Evolutionary conservation across 2,797 vertebrate genomes (phyloP).

Genomic region (Acipenser ruthenus): DNA sequence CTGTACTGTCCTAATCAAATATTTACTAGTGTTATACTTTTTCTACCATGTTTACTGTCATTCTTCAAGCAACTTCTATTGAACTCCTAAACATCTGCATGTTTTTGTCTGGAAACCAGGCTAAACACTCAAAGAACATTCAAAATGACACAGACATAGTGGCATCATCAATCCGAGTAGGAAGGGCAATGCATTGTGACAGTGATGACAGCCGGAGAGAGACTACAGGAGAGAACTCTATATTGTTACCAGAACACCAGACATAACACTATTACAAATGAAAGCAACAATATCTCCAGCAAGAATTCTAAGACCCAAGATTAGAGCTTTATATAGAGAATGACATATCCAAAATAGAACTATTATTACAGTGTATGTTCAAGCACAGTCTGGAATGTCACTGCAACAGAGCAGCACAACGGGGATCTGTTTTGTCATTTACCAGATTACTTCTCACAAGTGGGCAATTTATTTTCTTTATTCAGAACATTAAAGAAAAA

Average conservation of each 20-base stretch:
- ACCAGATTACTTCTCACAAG: no score
- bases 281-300: background rate
- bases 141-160: background rate
- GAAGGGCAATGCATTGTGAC: background rate
- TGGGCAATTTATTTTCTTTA: no score
- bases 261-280: background rate
- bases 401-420: no score
- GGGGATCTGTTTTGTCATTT: no score
- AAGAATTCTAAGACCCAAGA: background rate
- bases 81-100: background rate
- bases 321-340: background rate
- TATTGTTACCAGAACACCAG: background rate
- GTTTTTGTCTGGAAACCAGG: background rate
- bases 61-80: background rate
- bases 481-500: no score
- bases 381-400: no score
- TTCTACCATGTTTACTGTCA: background rate
- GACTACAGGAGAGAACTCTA: background rate
- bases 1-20: no score
- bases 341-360: background rate
- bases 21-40: background rate
- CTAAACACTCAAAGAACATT: background rate
- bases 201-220: background rate
- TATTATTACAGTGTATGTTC: background rate
- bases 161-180: constrained; percentile 2